Conservation (phyloP, 2,797 vertebrate genomes). For the Threskiornis aethiopicus region DNA sequence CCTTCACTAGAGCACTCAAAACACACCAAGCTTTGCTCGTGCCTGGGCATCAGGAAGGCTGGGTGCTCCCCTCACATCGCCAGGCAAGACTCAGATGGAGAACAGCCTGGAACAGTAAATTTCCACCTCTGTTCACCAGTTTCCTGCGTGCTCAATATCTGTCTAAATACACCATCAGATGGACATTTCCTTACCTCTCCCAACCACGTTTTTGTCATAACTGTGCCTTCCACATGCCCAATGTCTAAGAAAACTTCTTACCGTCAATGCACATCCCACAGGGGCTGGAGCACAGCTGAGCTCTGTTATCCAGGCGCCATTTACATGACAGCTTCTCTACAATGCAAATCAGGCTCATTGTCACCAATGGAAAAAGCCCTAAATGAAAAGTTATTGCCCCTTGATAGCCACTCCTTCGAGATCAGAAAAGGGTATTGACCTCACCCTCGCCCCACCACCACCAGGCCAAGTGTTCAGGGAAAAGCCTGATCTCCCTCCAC, state of each 20-base stretch:
- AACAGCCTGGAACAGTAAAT: background rate
- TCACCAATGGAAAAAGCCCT: background rate
- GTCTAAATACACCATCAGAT: background rate
- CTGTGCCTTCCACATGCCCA: background rate
- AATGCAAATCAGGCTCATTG: background rate
- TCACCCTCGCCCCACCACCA: background rate
- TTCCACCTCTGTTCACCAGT: background rate
- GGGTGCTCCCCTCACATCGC: background rate
- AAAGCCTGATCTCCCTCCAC: background rate
- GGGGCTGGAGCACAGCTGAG: background rate
- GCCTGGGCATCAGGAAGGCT: background rate
- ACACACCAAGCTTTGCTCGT: conserved; percentile 27
- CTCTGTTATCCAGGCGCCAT: background rate
- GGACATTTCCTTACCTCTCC: background rate
- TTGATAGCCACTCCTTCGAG: background rate
- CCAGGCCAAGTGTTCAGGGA: background rate
- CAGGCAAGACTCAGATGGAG: background rate
- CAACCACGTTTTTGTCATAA: background rate
- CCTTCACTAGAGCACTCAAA: background rate
- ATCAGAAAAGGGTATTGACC: background rate
- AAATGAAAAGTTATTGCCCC: background rate
- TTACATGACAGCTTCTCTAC: background rate
- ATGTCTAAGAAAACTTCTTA: background rate
- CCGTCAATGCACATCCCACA: background rate
- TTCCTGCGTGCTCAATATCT: background rate